Evolutionary conservation across 2,113 vertebrate species (phyloP).

Genomic region (Emydura subglobosa): DNA sequence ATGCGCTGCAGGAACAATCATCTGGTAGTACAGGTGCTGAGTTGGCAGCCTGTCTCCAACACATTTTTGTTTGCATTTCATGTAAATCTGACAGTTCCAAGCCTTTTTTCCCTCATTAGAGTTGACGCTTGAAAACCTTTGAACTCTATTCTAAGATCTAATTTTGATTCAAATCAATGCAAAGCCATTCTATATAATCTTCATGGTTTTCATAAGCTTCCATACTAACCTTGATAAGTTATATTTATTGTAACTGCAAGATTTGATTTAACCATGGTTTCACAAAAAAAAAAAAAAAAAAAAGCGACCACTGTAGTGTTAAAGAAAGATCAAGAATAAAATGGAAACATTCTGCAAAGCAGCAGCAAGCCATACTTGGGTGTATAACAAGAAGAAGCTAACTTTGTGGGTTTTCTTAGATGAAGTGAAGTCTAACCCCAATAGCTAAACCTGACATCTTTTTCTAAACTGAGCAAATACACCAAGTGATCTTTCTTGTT

Average conservation of each 20-base stretch:
- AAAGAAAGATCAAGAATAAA: constrained; percentile 6
- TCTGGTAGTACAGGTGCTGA: constrained; percentile 30
- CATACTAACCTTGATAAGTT: neutral
- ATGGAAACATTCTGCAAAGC: neutral
- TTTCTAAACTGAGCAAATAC: neutral
- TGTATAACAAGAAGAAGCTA: neutral
- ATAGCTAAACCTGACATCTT: neutral
- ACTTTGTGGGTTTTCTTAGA: neutral
- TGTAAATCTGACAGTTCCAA: constrained; percentile 8
- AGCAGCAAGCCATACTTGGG: neutral
- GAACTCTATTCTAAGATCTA: neutral
- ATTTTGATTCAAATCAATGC: neutral
- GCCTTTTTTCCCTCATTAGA: neutral
- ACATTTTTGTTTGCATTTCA: constrained; percentile 50
- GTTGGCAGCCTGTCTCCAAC: constrained; percentile 40
- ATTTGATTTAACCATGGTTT: neutral
- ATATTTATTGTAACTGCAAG: rapidly evolving
- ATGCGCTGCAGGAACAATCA: constrained; percentile 3
- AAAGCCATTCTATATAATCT: neutral
- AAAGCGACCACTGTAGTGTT: neutral
- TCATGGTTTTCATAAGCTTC: neutral
- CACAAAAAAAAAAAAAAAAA: neutral
- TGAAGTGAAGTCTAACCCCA: neutral
- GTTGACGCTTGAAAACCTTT: neutral
- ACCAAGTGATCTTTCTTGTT: neutral